phyloP scores from a whole-genome alignment of 1,140 invertebrate species.

The Drosophila quadrilineata region DNA sequence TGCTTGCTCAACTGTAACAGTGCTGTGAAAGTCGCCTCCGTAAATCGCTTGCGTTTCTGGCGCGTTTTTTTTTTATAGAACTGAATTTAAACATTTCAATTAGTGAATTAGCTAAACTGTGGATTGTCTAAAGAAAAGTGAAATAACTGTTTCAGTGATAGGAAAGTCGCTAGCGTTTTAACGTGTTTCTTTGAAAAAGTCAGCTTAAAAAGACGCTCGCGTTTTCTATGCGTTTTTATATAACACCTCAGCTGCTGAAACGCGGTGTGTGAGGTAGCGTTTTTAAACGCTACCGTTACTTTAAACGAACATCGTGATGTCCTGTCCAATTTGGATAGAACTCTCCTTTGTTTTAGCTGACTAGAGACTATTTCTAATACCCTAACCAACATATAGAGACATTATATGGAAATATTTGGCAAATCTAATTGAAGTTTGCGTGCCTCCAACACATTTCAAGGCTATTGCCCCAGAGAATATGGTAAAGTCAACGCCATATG shows the following conservation, averaged over 20 bases:
- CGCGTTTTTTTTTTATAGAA: neutral
- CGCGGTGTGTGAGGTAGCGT: neutral
- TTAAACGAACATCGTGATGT: no score
- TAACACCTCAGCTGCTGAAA: neutral
- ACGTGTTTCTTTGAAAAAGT: no score
- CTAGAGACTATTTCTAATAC: no score
- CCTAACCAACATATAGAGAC: neutral
- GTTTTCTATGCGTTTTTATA: neutral
- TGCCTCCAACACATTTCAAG: conserved; percentile 32
- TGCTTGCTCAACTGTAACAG: conserved; percentile 3
- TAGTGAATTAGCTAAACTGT: no score
- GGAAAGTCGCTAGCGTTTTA: no score
- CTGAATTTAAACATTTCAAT: no score
- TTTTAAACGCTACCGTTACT: neutral
- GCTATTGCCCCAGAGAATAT: neutral
- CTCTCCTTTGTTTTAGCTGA: neutral
- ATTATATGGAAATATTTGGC: conserved; percentile 29
- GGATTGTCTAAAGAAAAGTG: no score
- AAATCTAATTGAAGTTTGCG: conserved; percentile 44
- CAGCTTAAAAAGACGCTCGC: no score
- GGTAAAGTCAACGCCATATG: neutral
- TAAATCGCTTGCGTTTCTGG: neutral
- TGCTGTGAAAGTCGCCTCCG: neutral
- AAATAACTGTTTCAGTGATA: no score
- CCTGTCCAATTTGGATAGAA: no score